phyloP scores from a whole-genome alignment of 64 coral and sea anemone species.

The Montipora efflorescens region DNA sequence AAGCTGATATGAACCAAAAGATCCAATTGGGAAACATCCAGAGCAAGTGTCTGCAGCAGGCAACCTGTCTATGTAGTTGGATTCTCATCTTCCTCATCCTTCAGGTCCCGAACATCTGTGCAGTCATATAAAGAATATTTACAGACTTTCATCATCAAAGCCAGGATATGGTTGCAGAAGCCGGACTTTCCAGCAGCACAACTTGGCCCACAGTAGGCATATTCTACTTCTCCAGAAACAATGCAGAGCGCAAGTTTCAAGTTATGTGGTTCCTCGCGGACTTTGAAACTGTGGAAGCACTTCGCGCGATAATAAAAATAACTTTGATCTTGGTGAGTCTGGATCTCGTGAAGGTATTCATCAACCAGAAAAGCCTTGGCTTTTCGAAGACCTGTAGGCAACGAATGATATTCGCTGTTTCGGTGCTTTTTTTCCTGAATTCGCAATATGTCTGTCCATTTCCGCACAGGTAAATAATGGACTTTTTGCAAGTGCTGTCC shows the following conservation, averaged over 20 bases:
- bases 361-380: constrained; percentile 16
- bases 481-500: too few relatives aligned
- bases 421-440: too few relatives aligned
- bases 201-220: constrained; percentile 73
- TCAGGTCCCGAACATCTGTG: constrained; percentile 62
- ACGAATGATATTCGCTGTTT: too few relatives aligned
- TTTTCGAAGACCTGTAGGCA: too few relatives aligned
- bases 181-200: neutral
- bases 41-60: constrained; percentile 55
- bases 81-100: constrained; percentile 83
- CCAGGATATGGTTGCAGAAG: constrained; percentile 69
- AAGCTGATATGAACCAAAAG: constrained; percentile 83
- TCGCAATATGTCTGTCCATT: too few relatives aligned
- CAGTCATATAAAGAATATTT: constrained; percentile 73
- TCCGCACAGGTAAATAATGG: too few relatives aligned
- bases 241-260: constrained; percentile 71
- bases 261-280: neutral
- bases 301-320: too few relatives aligned
- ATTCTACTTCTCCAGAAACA: constrained; percentile 55
- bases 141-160: constrained; percentile 79
- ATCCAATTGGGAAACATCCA: constrained; percentile 74
- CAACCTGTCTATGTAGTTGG: constrained; percentile 8
- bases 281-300: too few relatives aligned
- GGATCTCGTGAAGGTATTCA: constrained; percentile 61
- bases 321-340: constrained; percentile 13